Percentiles rank a stretch among this genome's conserved stretches.
Evolutionary conservation across 2,797 vertebrate genomes (phyloP).

Genomic region (Selene dorsalis): DNA sequence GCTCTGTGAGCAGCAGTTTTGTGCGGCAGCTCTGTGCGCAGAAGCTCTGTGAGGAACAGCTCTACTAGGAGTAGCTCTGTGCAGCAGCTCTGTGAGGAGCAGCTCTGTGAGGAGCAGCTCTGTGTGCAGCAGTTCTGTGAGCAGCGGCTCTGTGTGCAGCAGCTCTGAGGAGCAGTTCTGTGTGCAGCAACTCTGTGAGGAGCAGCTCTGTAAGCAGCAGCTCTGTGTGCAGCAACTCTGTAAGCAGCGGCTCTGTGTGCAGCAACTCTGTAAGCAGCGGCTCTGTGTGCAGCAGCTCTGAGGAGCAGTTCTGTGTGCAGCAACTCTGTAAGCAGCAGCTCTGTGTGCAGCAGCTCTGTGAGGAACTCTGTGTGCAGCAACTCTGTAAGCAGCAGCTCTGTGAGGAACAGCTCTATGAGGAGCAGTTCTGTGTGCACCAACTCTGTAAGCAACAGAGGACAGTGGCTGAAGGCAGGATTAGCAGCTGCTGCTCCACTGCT

Average conservation of each 20-base stretch:
- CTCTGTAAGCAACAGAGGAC: conserved; percentile 16
- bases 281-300: neutral
- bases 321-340: neutral
- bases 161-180: conserved; percentile 30
- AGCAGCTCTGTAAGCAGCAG: neutral
- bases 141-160: neutral
- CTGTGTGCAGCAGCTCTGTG: conserved; percentile 17
- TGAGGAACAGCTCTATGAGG: neutral
- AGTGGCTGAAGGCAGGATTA: conserved; percentile 35
- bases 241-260: conserved; percentile 17
- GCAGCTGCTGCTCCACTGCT: conserved; percentile 37
- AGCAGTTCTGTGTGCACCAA: conserved; percentile 9
- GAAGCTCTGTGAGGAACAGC: neutral
- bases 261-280: neutral
- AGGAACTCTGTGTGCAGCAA: conserved; percentile 12
- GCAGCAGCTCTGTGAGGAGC: neutral
- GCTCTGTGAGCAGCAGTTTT: no score
- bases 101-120: conserved; percentile 12
- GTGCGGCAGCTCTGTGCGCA: no score
- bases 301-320: neutral
- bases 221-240: neutral
- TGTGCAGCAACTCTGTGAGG: conserved; percentile 15
- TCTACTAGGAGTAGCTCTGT: conserved; percentile 10
- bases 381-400: conserved; percentile 30
- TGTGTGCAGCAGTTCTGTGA: conserved; percentile 17